Evolutionary conservation across 2,888 invertebrate genomes (phyloP), one percentile per base, ranked within the genome.

Genomic region (Coleophora flavipennella): DNA sequence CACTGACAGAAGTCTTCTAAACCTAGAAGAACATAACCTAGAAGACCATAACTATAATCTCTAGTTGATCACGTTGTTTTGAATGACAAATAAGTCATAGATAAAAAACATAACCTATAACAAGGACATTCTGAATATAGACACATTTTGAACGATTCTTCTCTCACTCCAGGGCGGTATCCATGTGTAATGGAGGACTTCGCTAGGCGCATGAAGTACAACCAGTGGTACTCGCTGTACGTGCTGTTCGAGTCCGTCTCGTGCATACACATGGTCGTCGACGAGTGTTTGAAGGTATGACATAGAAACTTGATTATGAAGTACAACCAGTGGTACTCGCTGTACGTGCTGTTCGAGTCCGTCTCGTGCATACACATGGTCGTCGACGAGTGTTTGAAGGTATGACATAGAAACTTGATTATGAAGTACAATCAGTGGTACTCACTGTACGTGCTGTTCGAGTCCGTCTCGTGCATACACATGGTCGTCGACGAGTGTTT

Each of bases 271-370:
- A 67, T 85, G 32, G 87, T 91, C 1, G 83, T 88, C 0, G 73
- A 76, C 0, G 90, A 91, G 59, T 92, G 92, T 50, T 68, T 89
- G 13, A 87, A 89, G 66, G 84, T 81, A 43, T n/a, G n/a, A n/a
- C n/a, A n/a, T n/a, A n/a, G n/a, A n/a, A n/a, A n/a, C n/a, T n/a
- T n/a, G n/a, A n/a, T n/a, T n/a, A 48, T 77, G 36, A 69, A 81
- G 40, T 81, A 80, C 56, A 86, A 86, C 45, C 83, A 86, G 44
- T 90, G 90, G 90, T 79, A 77, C 48, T 88, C 86, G 1, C 67
- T 91, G 9, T 91, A 87, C 52, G 89, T 89, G 1, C 75, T 88
- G 1, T 67, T 76, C 0, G 89, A 90, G 54, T 75, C 88, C 0
- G 87, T 88, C 13, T 64, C 86, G 20, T 90, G 89, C 28, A 85